Evolutionary conservation across 2,797 vertebrate species (phyloP).

Genomic region (Lepilemur septentrionalis): DNA sequence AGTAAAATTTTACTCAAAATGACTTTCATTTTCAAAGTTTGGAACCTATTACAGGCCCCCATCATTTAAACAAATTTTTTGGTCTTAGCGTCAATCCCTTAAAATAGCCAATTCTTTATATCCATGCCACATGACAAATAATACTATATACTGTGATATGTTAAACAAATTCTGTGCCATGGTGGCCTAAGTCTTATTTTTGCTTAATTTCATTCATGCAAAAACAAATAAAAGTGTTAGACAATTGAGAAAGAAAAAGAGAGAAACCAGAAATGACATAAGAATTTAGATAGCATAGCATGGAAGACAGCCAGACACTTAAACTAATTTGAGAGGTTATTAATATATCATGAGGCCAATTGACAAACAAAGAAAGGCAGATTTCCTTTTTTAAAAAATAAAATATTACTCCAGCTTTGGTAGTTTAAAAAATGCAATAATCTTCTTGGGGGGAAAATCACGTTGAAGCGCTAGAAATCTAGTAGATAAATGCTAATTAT

Average conservation of each 20-base stretch:
- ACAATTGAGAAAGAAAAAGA: not conserved
- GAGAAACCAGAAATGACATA: not conserved
- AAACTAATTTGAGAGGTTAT: conserved; percentile 39
- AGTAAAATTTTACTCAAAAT: not conserved
- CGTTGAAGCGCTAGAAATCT: not conserved
- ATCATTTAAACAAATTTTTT: conserved; percentile 16
- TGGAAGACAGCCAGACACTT: not conserved
- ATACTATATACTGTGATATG: not conserved
- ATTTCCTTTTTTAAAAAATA: not conserved
- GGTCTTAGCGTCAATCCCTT: not conserved
- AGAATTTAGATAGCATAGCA: not conserved
- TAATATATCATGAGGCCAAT: conserved; percentile 25
- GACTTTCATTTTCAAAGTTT: conserved; percentile 38
- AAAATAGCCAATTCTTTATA: not conserved
- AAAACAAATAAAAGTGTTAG: conserved; percentile 21
- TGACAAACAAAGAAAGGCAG: not conserved
- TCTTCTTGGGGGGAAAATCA: not conserved
- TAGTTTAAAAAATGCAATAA: not conserved
- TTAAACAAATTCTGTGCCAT: not conserved
- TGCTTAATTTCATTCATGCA: not conserved
- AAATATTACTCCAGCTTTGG: conserved; percentile 19
- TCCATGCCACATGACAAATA: not conserved
- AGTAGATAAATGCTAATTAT: not conserved
- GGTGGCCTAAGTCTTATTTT: not conserved
- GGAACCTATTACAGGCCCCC: not conserved